Percentiles rank a stretch among this genome's conserved stretches.
Conservation (phyloP, 2,888 invertebrate genomes). For the Drosophila prolongata region DNA sequence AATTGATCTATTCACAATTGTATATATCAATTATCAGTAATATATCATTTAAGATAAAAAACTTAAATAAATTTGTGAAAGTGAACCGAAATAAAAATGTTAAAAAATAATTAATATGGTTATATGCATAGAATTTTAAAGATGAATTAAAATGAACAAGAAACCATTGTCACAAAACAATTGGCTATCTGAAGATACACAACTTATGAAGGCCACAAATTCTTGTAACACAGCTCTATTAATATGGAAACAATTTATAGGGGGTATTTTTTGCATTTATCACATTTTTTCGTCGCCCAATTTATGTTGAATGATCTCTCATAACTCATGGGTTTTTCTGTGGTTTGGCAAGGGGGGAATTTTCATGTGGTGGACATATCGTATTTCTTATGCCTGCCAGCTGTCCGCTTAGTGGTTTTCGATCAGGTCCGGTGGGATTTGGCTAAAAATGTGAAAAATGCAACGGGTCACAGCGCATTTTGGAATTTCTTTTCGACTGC, state of each 20-base stretch:
- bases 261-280: slow-evolving; percentile 11
- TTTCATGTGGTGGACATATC: slow-evolving; percentile 11
- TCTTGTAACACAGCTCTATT: neutral
- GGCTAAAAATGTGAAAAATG: slow-evolving; percentile 23
- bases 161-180: no score
- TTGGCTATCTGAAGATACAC: no score
- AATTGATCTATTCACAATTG: slow-evolving; percentile 25
- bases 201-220: neutral
- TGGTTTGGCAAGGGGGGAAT: neutral
- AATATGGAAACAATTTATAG: neutral
- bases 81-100: no score
- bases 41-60: neutral
- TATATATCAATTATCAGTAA: neutral
- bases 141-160: no score
- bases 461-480: slow-evolving; percentile 16
- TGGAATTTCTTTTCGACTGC: slow-evolving; percentile 27
- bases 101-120: no score
- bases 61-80: no score
- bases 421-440: slow-evolving; percentile 17
- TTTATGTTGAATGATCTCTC: neutral
- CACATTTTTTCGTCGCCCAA: slow-evolving; percentile 8
- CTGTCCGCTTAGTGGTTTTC: slow-evolving; percentile 2
- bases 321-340: slow-evolving; percentile 11
- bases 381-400: slow-evolving; percentile 6
- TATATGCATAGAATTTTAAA: no score